Evolutionary conservation across 2,888 invertebrate species (phyloP).

Genomic region (Philhelius pedissequus): DNA sequence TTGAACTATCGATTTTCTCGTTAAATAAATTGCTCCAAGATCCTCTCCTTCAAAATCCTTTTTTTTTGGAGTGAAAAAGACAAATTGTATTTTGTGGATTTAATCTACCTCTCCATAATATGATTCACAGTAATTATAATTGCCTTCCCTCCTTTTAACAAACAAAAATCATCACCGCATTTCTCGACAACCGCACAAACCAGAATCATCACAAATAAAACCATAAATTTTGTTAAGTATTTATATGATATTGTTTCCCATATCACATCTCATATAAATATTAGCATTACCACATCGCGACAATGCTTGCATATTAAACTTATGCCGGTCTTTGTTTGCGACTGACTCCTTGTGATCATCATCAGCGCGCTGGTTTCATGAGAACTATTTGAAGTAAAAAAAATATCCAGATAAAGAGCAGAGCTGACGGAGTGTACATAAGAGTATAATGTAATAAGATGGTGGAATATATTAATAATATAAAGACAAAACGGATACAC

Average conservation of each 20-base stretch:
- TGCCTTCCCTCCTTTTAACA: not conserved
- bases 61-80: too few species aligned
- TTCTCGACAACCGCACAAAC: not conserved
- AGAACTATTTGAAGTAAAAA: slow-evolving; percentile 26
- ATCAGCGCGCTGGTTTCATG: slow-evolving; percentile 50
- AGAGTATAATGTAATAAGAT: slow-evolving; percentile 4
- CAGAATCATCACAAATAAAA: slow-evolving; percentile 19
- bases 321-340: not conserved
- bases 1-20: too few species aligned
- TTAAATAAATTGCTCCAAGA: too few species aligned
- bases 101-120: too few species aligned
- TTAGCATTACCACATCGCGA: slow-evolving; percentile 56
- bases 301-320: slow-evolving; percentile 61
- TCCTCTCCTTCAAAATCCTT: too few species aligned
- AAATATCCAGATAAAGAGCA: slow-evolving; percentile 7
- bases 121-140: not conserved
- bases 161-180: not conserved
- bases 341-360: not conserved
- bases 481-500: slow-evolving; percentile 24
- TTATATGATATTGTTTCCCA: slow-evolving; percentile 63
- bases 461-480: slow-evolving; percentile 20
- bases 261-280: slow-evolving; percentile 58
- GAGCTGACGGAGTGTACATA: not conserved
- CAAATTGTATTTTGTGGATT: too few species aligned
- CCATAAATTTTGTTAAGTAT: slow-evolving; percentile 44